phyloP scores from a whole-genome alignment of 2,113 vertebrate genomes.

The Sinocyclocheilus grahami region DNA sequence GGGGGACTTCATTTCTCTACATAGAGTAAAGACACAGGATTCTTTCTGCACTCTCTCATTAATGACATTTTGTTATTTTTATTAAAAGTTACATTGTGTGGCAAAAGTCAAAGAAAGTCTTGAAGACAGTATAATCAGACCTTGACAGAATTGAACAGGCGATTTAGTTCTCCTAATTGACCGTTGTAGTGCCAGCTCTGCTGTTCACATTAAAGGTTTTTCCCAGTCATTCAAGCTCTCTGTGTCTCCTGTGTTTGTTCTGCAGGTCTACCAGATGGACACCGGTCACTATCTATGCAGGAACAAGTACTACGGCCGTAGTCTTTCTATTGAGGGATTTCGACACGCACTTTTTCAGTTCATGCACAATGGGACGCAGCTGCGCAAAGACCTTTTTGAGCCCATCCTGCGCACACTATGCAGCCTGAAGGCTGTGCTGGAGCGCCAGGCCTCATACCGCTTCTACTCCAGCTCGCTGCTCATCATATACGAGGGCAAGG shows the following conservation, averaged over 20 bases:
- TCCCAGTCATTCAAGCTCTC: too few relatives aligned
- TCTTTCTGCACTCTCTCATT: too few relatives aligned
- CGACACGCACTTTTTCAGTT: conserved; percentile 90
- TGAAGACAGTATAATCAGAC: too few relatives aligned
- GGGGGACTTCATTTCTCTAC: too few relatives aligned
- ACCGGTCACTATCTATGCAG: conserved; percentile 96
- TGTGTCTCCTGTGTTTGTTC: not conserved
- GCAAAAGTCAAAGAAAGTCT: too few relatives aligned
- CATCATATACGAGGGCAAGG: conserved; percentile 96
- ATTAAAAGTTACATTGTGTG: too few relatives aligned
- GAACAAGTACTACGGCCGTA: conserved; percentile 97
- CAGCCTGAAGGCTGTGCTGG: conserved; percentile 88
- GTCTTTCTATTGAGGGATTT: conserved; percentile 93
- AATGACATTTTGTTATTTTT: too few relatives aligned
- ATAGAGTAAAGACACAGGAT: too few relatives aligned
- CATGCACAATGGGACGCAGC: conserved; percentile 88
- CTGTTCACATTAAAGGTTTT: too few relatives aligned
- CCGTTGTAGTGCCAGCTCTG: too few relatives aligned
- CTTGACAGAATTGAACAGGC: too few relatives aligned
- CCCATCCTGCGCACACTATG: conserved; percentile 88
- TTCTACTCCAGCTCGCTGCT: conserved; percentile 99
- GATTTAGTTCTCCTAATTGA: too few relatives aligned
- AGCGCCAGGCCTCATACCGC: conserved; percentile 94
- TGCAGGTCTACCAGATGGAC: conserved; percentile 93
- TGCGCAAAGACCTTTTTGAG: conserved; percentile 93